Percentiles rank a stretch among this genome's conserved stretches.
Conservation (phyloP, 2,888 invertebrate species). For the Abrostola tripartita region DNA sequence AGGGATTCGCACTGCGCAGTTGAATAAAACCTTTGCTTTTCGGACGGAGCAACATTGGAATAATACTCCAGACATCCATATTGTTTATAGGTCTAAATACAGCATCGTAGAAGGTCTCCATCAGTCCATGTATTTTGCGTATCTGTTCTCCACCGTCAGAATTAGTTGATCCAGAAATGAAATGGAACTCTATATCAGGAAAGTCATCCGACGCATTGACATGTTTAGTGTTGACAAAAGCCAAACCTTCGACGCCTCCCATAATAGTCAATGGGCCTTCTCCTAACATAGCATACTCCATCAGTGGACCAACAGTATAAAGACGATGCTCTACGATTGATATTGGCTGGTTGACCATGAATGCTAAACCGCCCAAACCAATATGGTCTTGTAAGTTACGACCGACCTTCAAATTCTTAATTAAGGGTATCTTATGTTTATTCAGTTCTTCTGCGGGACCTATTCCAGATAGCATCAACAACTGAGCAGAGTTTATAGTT, state of each 20-base stretch:
- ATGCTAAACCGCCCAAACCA: conserved; percentile 95
- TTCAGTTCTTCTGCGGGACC: conserved; percentile 92
- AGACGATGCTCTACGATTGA: conserved; percentile 94
- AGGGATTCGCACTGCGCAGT: conserved; percentile 94
- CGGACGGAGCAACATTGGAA: conserved; percentile 95
- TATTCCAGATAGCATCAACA: conserved; percentile 97
- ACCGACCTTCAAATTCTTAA: conserved; percentile 94
- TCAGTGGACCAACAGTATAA: conserved; percentile 93
- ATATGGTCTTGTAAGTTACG: conserved; percentile 96
- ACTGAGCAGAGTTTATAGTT: conserved; percentile 97
- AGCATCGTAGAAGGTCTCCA: conserved; percentile 91
- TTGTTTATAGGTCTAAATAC: conserved; percentile 93
- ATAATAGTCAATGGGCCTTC: conserved; percentile 95
- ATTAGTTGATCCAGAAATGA: conserved; percentile 95
- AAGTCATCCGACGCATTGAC: conserved; percentile 93
- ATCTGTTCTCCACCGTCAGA: conserved; percentile 95
- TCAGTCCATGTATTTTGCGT: conserved; percentile 93
- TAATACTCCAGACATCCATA: conserved; percentile 94
- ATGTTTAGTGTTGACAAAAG: conserved; percentile 96
- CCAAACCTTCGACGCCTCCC: conserved; percentile 96
- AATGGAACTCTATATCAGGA: conserved; percentile 97
- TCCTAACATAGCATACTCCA: conserved; percentile 95
- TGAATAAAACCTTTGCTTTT: conserved; percentile 94
- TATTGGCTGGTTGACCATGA: conserved; percentile 92
- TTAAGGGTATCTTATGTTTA: conserved; percentile 93